Evolutionary conservation across 2,113 vertebrate genomes (phyloP).

Genomic region (Collichthys lucidus): DNA sequence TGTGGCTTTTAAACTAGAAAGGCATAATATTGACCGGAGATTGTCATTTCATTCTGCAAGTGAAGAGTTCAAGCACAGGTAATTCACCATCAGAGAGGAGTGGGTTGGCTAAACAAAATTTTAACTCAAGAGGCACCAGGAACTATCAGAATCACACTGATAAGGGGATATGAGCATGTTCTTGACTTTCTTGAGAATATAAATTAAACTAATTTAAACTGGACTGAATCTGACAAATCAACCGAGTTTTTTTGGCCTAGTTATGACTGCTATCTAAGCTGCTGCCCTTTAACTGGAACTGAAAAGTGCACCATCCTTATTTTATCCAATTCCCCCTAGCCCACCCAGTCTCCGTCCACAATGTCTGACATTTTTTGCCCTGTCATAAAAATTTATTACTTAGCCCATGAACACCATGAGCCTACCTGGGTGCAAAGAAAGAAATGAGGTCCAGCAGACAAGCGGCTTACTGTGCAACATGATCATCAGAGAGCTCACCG

Average conservation of each 20-base stretch:
- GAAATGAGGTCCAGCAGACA: conserved; percentile 14
- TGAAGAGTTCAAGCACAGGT: conserved; percentile 5
- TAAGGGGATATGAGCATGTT: background rate
- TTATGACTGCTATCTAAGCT: background rate
- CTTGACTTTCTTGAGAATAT: background rate
- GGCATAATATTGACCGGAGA: background rate
- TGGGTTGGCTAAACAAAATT: conserved; percentile 10
- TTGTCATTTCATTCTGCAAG: background rate
- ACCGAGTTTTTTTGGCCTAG: background rate
- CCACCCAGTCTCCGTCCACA: background rate
- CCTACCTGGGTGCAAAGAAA: background rate
- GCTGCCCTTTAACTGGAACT: background rate
- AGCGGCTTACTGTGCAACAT: conserved; percentile 3
- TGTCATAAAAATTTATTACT: conserved; percentile 22
- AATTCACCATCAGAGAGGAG: conserved; percentile 12
- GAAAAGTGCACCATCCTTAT: background rate
- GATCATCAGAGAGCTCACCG: background rate
- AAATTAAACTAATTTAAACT: background rate
- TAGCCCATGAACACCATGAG: conserved; percentile 4
- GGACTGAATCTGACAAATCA: background rate
- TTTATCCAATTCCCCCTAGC: background rate
- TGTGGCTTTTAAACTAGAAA: background rate
- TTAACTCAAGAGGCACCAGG: conserved; percentile 28
- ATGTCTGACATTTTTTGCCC: conserved; percentile 18
- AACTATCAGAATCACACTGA: background rate